These are phyloP conservation scores for Cairina moschata DNA, from an alignment of 2,113 vertebrate species.

Conservation along the genomic window DNA sequence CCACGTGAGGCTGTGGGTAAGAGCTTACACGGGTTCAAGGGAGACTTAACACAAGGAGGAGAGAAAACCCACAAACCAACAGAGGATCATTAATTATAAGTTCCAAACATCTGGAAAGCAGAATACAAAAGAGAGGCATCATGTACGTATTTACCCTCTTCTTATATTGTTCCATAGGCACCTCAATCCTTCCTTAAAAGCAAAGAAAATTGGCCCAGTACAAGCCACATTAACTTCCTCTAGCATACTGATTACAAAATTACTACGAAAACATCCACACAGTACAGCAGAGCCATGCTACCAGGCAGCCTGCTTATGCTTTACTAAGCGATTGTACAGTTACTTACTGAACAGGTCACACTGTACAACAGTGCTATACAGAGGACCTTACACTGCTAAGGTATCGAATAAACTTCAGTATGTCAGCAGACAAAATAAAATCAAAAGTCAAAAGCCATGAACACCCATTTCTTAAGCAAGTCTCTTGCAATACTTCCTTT, in stretches of 20 bases:
- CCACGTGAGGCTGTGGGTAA: background rate
- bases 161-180: background rate
- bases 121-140: background rate
- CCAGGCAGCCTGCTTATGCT: background rate
- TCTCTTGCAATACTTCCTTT: background rate
- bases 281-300: background rate
- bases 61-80: background rate
- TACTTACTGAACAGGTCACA: background rate
- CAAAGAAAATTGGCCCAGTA: background rate
- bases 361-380: background rate
- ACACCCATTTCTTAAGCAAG: background rate
- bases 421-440: background rate
- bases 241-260: background rate
- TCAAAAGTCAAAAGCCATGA: background rate
- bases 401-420: background rate
- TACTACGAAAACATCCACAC: background rate
- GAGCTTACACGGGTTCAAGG: background rate
- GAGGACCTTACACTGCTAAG: background rate
- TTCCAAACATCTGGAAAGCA: background rate
- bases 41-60: background rate
- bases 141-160: background rate
- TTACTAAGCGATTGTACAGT: background rate
- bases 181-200: background rate
- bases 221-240: background rate
- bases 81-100: background rate